Conservation (phyloP, 2,888 invertebrate species). For the Agrilus cyanescens region DNA sequence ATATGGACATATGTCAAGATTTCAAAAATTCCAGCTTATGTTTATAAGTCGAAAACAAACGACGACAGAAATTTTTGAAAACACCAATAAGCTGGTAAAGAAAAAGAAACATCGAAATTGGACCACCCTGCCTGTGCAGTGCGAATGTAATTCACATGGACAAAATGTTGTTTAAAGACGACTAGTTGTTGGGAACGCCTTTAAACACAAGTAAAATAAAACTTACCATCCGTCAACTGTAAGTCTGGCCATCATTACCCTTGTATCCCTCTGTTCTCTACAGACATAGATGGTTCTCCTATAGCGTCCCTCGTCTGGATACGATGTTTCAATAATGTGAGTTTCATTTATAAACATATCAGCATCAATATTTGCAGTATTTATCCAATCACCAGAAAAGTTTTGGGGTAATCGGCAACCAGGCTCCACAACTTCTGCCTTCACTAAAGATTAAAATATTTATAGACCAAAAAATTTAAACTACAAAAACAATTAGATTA, state of each 20-base stretch:
- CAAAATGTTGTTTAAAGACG: too few species aligned
- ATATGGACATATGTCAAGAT: too few species aligned
- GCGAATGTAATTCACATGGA: too few species aligned
- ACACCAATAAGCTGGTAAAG: too few species aligned
- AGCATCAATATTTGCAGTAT: conserved; percentile 93
- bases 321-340: conserved; percentile 90
- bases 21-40: too few species aligned
- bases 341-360: conserved; percentile 90
- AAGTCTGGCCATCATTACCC: conserved; percentile 92
- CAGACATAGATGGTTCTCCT: conserved; percentile 88
- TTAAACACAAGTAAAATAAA: background rate
- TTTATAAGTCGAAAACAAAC: too few species aligned
- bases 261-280: conserved; percentile 78
- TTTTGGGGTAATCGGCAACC: conserved; percentile 89
- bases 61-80: too few species aligned
- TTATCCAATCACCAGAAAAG: conserved; percentile 91
- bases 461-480: background rate
- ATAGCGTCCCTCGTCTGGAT: conserved; percentile 83
- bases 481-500: background rate
- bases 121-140: too few species aligned
- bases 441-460: conserved; percentile 32
- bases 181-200: too few species aligned
- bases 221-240: conserved; percentile 86
- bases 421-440: conserved; percentile 80
- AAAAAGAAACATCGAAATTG: too few species aligned